Conservation (phyloP, 1,140 invertebrate genomes). For the Phenacoccus solenopsis region DNA sequence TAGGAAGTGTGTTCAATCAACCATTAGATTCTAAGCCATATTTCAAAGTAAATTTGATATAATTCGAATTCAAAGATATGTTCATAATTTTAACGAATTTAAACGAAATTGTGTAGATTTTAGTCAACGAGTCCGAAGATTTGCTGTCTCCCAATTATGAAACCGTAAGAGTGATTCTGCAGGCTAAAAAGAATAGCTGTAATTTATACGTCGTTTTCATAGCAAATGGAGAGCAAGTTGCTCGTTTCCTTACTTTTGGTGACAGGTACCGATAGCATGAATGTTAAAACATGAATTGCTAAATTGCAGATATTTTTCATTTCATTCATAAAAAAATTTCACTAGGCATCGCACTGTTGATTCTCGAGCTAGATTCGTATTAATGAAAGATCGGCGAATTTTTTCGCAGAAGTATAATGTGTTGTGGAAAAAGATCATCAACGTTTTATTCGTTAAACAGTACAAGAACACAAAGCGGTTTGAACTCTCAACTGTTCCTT, state of each 20-base stretch:
- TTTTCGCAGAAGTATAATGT: slow-evolving; percentile 50
- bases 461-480: slow-evolving; percentile 42
- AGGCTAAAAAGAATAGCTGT: slow-evolving; percentile 49
- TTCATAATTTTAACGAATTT: not conserved
- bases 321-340: too few relatives aligned
- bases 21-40: slow-evolving; percentile 35
- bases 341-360: slow-evolving; percentile 51
- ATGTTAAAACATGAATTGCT: not conserved
- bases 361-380: slow-evolving; percentile 51
- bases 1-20: slow-evolving; percentile 36
- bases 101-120: slow-evolving; percentile 36
- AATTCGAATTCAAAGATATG: slow-evolving; percentile 19
- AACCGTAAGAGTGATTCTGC: slow-evolving; percentile 40
- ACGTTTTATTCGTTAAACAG: slow-evolving; percentile 54
- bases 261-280: slow-evolving; percentile 42
- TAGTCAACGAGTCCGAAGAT: slow-evolving; percentile 49
- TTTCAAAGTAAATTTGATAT: slow-evolving; percentile 36
- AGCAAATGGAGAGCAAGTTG: slow-evolving; percentile 52
- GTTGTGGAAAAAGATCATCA: slow-evolving; percentile 61
- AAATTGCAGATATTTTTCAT: too few relatives aligned
- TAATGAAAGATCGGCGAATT: slow-evolving; percentile 51
- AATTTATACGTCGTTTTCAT: slow-evolving; percentile 56
- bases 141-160: slow-evolving; percentile 43
- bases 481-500: slow-evolving; percentile 55
- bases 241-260: slow-evolving; percentile 48